phyloP scores from a whole-genome alignment of 2,888 invertebrate genomes.

The Cosmia trapezina region DNA sequence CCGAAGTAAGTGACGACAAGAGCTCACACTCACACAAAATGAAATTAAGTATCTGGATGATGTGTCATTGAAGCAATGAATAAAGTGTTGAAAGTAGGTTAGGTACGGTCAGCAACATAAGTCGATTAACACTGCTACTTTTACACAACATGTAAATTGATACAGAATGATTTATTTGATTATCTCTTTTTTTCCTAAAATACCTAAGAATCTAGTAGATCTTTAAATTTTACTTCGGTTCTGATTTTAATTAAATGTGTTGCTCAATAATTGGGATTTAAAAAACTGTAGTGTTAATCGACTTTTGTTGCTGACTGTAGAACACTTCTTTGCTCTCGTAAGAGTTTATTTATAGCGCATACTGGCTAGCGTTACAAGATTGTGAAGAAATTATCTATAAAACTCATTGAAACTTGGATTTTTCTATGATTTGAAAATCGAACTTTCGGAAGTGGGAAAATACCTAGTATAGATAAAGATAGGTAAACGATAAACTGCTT shows the following conservation, averaged over 20 bases:
- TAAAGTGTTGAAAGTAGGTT: constrained; percentile 61
- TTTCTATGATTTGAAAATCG: constrained; percentile 31
- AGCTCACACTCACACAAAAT: constrained; percentile 27
- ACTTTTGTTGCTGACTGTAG: too few relatives aligned
- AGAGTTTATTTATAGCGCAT: constrained; percentile 44
- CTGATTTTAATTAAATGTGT: too few relatives aligned
- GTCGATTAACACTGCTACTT: too few relatives aligned
- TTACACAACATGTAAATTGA: too few relatives aligned
- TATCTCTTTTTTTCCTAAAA: too few relatives aligned
- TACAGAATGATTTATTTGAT: too few relatives aligned
- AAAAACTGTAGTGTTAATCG: too few relatives aligned
- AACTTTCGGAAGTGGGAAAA: constrained; percentile 7
- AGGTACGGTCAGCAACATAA: too few relatives aligned
- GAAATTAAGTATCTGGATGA: constrained; percentile 46
- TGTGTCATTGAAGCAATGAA: constrained; percentile 56
- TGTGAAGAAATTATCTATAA: constrained; percentile 5
- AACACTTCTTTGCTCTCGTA: constrained; percentile 37
- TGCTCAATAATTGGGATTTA: too few relatives aligned
- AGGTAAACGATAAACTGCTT: background rate
- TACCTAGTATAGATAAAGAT: too few relatives aligned
- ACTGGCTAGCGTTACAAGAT: constrained; percentile 17
- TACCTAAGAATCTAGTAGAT: too few relatives aligned
- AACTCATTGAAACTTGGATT: background rate
- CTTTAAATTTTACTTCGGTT: too few relatives aligned
- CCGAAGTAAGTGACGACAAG: constrained; percentile 7